Base-by-base conservation (phyloP, 2,888 invertebrate genomes). In the Andrena praecox region DNA sequence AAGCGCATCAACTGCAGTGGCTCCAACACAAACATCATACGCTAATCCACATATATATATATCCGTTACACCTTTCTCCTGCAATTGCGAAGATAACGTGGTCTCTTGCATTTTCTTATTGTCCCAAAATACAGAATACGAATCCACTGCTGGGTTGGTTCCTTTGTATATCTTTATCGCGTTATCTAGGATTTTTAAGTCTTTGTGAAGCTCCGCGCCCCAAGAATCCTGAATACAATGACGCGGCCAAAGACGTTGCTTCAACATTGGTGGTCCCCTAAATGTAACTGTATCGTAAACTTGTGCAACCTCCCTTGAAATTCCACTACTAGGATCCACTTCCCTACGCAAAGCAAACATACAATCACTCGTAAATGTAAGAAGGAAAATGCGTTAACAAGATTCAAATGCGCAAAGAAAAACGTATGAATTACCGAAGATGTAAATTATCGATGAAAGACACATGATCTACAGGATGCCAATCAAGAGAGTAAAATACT, bases 51-150 rank as follows among this genome's bases (percentile, higher is more conserved):
- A 99, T 56, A 99, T 97, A 94, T 98, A 99, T 87, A 99, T 97
- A 93, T 99, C 99, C 4, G 98, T 98, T 68, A 98, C 97, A 76
- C 96, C 96, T 90, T 97, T 96, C 94, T 96, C 94, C 80, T 97
- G 96, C 77, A 99, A 95, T 92, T 98, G 97, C 8, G 96, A 96
- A 91, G 97, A 96, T 62, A 99, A 95, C 12, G 97, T 96, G 5
- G 99, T 99, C 93, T 98, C 97, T 0, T 97, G 97, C 81, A 97
- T 95, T 94, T 98, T 98, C 94, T 98, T 97, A 94, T 99, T 99
- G 95, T 99, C 99, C 98, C 98, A 99, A 95, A 99, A 99, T 63
- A 99, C 99, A 0, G 99, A 99, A 94, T 99, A 99, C 1, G 99
- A 98, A 94, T 99, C 99, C 76, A 99, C 97, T 88, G 98, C 98